Conservation (phyloP, 2,113 vertebrate species). For the Paraplagusia blochii region DNA sequence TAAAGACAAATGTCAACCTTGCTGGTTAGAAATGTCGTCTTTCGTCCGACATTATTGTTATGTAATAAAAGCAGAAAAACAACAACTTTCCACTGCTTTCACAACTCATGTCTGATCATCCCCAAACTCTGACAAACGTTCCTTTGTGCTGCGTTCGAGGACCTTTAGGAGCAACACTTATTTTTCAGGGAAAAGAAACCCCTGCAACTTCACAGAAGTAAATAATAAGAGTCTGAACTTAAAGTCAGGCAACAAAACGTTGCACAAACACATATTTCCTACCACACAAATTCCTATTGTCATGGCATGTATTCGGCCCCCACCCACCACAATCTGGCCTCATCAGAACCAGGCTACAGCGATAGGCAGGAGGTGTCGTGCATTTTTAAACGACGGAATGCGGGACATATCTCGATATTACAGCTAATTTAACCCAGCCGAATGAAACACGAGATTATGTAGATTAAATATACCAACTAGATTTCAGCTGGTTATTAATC, state of each 20-base stretch:
- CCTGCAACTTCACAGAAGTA: not conserved
- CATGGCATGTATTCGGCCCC: not conserved
- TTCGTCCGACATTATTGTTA: too few species aligned
- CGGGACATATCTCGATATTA: not conserved
- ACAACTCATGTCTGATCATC: constrained; percentile 16
- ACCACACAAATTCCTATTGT: not conserved
- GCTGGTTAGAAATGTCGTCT: too few species aligned
- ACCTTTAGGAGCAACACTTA: not conserved
- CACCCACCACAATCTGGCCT: not conserved
- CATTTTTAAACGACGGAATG: not conserved
- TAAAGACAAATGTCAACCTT: too few species aligned
- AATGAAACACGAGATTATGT: not conserved
- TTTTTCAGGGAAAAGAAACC: not conserved
- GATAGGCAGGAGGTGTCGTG: not conserved
- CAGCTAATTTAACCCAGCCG: not conserved
- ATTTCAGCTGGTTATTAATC: not conserved
- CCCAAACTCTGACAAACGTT: constrained; percentile 4
- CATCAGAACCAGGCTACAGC: not conserved
- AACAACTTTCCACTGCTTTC: not conserved
- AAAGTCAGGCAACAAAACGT: too few species aligned
- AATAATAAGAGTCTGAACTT: not conserved
- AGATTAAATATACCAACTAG: not conserved
- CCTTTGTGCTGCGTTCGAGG: not conserved
- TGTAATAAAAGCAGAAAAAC: not conserved
- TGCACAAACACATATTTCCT: not conserved